Base-by-base conservation (phyloP, 2,113 vertebrate genomes). In the Corythornis vintsioides region DNA sequence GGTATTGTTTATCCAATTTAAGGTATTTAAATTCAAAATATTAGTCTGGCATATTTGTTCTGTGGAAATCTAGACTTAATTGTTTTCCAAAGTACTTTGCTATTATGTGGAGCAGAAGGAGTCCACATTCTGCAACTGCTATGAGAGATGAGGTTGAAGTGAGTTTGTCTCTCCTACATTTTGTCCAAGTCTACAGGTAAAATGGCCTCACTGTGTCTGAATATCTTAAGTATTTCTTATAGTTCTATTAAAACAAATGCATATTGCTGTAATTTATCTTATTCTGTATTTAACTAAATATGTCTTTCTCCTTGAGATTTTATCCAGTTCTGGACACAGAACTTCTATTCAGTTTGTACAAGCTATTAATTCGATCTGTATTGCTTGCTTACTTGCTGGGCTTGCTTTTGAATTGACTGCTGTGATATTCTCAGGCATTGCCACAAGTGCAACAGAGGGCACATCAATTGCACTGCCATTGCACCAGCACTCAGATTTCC, bases 21-120 rank as follows among this genome's bases (percentile, higher is more conserved):
- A 88, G 69, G 47, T 87, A 83, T 89, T 91, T 86, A 89, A 92
- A 92, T 76, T 24, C 64, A 74, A 47, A 74, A 56, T 80, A 71
- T 91, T 91, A 59, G 76, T 90, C 60, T 80, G 33, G 15, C 74
- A 24, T 92, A 71, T 89, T 88, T 92, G 63, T 79, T 95, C 85
- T 63, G 45, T 86, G 48, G 56, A 79, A 91, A 74, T 73, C 38
- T 48, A 70, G 79, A 43, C 56, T 59, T 42, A 28, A 6, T 85
- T 81, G 35, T 64, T 85, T 59, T 52, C 70, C 31, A 64, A 52
- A 85, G 40, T 33, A 24, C n/a, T 80, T 88, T 50, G 10, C 15
- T 0, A 0, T 83, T 73, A 40, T 15, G 64, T 91, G 89, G 28
- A 92, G 38, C 31, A 88, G 67, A 85, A 59, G 52, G n/a, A 70